These are phyloP conservation scores for Hystrix cristata DNA, from an alignment of 2,113 vertebrate species.

Conservation along the genomic window DNA sequence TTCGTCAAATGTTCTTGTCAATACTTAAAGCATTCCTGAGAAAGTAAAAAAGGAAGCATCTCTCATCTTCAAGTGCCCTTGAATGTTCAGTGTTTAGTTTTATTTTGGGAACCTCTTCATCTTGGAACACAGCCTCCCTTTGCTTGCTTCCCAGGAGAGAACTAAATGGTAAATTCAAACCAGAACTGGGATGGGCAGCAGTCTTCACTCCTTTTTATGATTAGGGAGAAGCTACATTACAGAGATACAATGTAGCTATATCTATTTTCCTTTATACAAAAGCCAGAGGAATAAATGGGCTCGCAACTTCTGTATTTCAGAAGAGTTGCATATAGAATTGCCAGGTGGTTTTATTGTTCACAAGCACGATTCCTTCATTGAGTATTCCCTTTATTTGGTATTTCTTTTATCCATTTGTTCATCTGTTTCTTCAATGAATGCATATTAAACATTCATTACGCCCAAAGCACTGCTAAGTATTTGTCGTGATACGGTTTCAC, in stretches of 20 bases:
- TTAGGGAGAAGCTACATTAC: not conserved
- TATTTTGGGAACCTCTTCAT: conserved; percentile 64
- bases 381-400: not conserved
- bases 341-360: not conserved
- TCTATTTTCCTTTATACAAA: not conserved
- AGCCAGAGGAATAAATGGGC: not conserved
- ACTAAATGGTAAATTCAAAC: not conserved
- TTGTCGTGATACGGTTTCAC: not conserved
- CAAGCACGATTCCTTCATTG: not conserved
- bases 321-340: not conserved
- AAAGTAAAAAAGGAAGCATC: conserved; percentile 48
- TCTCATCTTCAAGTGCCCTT: conserved; percentile 69
- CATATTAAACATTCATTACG: not conserved
- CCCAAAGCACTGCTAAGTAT: not conserved
- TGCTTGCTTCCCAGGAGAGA: not conserved
- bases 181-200: not conserved
- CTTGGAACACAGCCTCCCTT: not conserved
- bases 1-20: conserved; percentile 64
- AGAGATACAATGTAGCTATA: not conserved
- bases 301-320: not conserved
- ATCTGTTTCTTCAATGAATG: not conserved
- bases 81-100: conserved; percentile 56
- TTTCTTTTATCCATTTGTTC: not conserved
- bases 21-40: conserved; percentile 51
- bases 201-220: not conserved